Evolutionary conservation across 2,113 vertebrate species (phyloP), one percentile per base, ranked within the genome.

Genomic region (Ciconia boyciana): DNA sequence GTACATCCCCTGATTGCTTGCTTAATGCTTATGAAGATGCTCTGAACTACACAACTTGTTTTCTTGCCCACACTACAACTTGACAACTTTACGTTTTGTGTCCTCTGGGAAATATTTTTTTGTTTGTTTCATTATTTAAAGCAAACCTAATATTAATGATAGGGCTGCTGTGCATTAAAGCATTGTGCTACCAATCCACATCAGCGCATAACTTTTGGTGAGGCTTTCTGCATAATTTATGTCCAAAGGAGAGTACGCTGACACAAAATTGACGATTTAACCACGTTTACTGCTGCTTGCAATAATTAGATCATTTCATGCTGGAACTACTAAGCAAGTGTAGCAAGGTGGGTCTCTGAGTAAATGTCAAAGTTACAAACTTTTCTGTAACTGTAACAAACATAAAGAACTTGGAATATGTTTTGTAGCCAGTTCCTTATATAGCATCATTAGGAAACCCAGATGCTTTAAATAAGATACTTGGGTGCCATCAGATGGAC

Each of bases 41-140:
- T 93, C 70, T 87, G 86, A 96, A 91, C 61, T 80, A 49, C 78
- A 69, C 44, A 80, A 36, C 57, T 91, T 72, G 70, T 75, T 94
- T 89, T 87, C 57, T 95, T 94, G 57, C 77, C 83, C 86, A 80
- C 4, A 49, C 32, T 84, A 44, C 0, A 0, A 60, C 88, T 92
- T 89, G 52, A 66, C 8, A 58, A 89, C 69, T 83, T 89, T 82
- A 91, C 2, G 1, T 48, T 92, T 94, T 94, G n/a, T 87, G 28
- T 77, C 83, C 65, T 92, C 39, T 79, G 83, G 86, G 80, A 92
- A 93, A 71, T 20, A 51, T 60, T 93, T 93, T 95, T 68, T 52
- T 62, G 78, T 95, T 92, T 94, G 85, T 95, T 96, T 94, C 94
- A 92, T 95, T 95, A 94, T 96, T 96, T 96, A 96, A 87, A 92